Evolutionary conservation across 2,797 vertebrate genomes (phyloP).

Genomic region (Sebastes trivittatus): DNA sequence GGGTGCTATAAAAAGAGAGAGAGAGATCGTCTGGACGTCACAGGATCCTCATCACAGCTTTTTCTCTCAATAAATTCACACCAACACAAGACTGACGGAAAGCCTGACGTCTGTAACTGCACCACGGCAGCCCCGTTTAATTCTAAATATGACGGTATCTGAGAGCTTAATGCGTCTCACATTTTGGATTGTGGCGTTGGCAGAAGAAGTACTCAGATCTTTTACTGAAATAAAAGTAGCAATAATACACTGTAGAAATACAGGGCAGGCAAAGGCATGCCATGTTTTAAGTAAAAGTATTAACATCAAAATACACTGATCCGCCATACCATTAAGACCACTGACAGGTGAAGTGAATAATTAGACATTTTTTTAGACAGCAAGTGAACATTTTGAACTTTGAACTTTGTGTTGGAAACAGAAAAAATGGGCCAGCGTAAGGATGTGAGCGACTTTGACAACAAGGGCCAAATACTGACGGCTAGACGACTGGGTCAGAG

Average conservation of each 20-base stretch:
- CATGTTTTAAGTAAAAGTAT: neutral
- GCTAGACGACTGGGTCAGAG: too few relatives aligned
- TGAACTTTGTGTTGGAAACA: too few relatives aligned
- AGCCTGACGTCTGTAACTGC: neutral
- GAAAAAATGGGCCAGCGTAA: too few relatives aligned
- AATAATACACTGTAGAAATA: neutral
- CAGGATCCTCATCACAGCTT: neutral
- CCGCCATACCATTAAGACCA: too few relatives aligned
- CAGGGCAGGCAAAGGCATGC: neutral
- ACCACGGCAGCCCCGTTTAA: neutral
- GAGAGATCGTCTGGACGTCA: neutral
- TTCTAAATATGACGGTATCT: neutral
- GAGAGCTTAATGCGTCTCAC: neutral
- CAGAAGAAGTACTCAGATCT: neutral
- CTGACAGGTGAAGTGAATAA: too few relatives aligned
- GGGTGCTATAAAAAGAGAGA: neutral
- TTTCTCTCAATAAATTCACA: neutral
- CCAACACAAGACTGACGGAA: neutral
- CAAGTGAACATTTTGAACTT: too few relatives aligned
- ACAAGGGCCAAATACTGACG: too few relatives aligned
- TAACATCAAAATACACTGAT: neutral
- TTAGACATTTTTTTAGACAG: too few relatives aligned
- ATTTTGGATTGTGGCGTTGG: neutral
- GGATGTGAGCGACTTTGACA: too few relatives aligned
- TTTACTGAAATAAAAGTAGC: neutral